These are phyloP conservation scores for Pomatorhinus ruficollis DNA, from an alignment of 2,113 vertebrate genomes.

Conservation along the genomic window DNA sequence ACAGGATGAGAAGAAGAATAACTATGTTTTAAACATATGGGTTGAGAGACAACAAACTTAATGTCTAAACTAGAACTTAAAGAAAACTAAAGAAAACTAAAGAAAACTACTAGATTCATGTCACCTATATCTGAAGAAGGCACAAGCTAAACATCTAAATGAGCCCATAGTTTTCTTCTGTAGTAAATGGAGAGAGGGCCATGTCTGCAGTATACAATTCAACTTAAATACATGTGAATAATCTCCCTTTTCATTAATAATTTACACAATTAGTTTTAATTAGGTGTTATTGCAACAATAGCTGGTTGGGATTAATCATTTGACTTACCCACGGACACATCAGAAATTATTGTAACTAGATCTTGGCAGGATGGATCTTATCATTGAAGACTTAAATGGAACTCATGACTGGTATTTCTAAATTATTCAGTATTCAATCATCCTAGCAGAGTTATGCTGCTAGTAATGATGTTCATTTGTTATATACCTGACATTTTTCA, in stretches of 20 bases:
- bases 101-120: neutral
- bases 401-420: neutral
- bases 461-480: conserved; percentile 19
- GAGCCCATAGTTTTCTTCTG: neutral
- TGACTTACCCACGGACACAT: neutral
- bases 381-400: neutral
- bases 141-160: neutral
- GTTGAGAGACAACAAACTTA: neutral
- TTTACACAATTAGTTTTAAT: neutral
- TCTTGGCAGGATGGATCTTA: neutral
- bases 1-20: neutral
- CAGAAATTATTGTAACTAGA: neutral
- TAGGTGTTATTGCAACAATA: neutral
- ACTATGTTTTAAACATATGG: neutral
- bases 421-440: conserved; percentile 16
- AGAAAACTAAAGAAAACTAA: neutral
- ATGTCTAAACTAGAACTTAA: neutral
- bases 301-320: neutral
- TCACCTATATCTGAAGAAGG: neutral
- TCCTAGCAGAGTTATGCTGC: neutral
- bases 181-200: neutral
- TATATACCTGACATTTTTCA: neutral
- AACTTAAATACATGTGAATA: neutral
- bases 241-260: neutral
- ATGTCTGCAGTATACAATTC: neutral